These are phyloP conservation scores for Lasioglossum baleicum DNA, from an alignment of 1,140 invertebrate genomes.

Conservation along the genomic window DNA sequence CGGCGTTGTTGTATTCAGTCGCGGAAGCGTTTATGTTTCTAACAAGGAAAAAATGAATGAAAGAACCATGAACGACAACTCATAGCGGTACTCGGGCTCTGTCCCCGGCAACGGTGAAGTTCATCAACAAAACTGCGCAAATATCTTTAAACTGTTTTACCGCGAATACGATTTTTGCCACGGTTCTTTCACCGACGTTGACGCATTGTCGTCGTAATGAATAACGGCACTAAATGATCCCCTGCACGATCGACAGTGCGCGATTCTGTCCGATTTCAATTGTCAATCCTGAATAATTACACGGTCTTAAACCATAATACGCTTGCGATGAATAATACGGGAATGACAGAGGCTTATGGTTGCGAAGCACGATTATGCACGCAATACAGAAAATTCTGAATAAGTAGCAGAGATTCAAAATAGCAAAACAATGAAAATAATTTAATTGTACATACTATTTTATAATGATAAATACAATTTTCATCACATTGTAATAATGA, in stretches of 20 bases:
- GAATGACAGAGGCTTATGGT: too few species aligned
- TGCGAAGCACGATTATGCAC: too few species aligned
- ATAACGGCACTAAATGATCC: conserved; percentile 56
- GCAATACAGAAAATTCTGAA: too few species aligned
- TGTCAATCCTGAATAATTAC: neutral
- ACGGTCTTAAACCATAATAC: neutral
- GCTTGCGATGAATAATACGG: too few species aligned
- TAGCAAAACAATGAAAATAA: too few species aligned
- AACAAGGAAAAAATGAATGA: conserved; percentile 14
- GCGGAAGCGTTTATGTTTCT: conserved; percentile 16
- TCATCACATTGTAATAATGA: too few species aligned
- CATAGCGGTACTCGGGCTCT: conserved; percentile 19
- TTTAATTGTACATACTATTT: too few species aligned
- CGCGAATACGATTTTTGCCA: conserved; percentile 26
- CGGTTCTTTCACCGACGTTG: conserved; percentile 3
- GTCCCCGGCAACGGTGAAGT: conserved; percentile 44
- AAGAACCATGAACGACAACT: neutral
- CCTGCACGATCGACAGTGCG: neutral
- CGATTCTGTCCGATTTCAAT: conserved; percentile 13
- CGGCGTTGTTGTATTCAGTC: neutral
- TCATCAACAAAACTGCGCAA: conserved; percentile 25
- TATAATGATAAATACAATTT: too few species aligned
- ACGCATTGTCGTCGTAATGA: conserved; percentile 54
- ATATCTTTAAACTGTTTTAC: conserved; percentile 38
- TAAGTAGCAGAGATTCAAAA: too few species aligned